Conservation (phyloP, 2,888 invertebrate species). For the Pogonocherus hispidulus region DNA sequence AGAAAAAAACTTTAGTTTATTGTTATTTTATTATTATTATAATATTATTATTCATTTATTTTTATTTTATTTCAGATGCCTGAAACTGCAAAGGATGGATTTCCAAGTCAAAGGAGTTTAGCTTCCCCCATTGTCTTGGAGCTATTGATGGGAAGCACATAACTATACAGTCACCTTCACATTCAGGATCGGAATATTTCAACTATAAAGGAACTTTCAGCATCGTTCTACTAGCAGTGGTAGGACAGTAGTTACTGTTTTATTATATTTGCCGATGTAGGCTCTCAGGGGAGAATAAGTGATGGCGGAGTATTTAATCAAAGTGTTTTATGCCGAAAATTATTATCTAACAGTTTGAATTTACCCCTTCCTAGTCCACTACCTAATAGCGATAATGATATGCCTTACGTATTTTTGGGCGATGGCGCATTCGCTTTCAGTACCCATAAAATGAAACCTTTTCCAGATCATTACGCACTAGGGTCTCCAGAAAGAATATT, state of each 20-base stretch:
- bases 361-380: slow-evolving; percentile 43
- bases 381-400: slow-evolving; percentile 29
- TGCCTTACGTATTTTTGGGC: slow-evolving; percentile 57
- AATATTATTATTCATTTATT: not conserved
- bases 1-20: not conserved
- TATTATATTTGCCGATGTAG: slow-evolving; percentile 42
- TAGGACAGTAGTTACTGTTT: slow-evolving; percentile 56
- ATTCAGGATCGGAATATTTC: slow-evolving; percentile 53
- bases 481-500: slow-evolving; percentile 37
- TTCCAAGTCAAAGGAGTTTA: slow-evolving; percentile 28
- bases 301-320: slow-evolving; percentile 28
- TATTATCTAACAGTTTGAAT: slow-evolving; percentile 34
- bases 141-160: slow-evolving; percentile 59
- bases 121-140: slow-evolving; percentile 33
- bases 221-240: slow-evolving; percentile 56
- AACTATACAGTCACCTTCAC: slow-evolving; percentile 51
- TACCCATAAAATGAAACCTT: slow-evolving; percentile 57
- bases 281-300: slow-evolving; percentile 29
- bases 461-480: slow-evolving; percentile 52
- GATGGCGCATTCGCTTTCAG: slow-evolving; percentile 58
- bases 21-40: not conserved
- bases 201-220: slow-evolving; percentile 58
- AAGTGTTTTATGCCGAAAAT: slow-evolving; percentile 27
- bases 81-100: slow-evolving; percentile 30
- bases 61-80: slow-evolving; percentile 33